phyloP scores from a whole-genome alignment of 1,140 invertebrate genomes.

The Diorhabda elongata region DNA sequence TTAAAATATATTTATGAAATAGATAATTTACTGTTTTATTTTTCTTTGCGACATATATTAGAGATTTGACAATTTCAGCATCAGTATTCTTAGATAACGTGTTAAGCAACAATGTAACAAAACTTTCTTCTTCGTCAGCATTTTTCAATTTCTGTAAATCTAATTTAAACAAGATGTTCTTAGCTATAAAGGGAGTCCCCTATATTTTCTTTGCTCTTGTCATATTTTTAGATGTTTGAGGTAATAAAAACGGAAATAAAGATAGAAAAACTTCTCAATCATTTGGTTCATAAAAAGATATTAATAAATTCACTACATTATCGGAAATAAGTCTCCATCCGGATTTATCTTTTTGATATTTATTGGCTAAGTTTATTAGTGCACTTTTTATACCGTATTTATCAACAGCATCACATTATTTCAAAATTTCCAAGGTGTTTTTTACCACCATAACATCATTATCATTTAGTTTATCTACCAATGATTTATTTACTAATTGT shows the following conservation, averaged over 20 bases:
- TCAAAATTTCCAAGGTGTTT: constrained; percentile 47
- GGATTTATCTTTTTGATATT: constrained; percentile 23
- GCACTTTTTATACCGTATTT: constrained; percentile 21
- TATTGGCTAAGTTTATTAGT: constrained; percentile 26
- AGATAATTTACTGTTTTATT: too few species aligned
- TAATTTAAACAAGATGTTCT: constrained; percentile 12
- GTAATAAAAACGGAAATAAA: constrained; percentile 58
- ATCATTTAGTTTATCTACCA: constrained; percentile 57
- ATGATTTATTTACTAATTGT: constrained; percentile 54
- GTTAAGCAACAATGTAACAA: constrained; percentile 4
- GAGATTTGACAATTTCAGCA: constrained; percentile 2
- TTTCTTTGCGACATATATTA: constrained; percentile 31
- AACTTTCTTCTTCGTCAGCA: not conserved
- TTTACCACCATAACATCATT: constrained; percentile 53
- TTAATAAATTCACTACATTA: constrained; percentile 13
- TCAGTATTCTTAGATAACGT: not conserved
- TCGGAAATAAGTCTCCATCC: constrained; percentile 17
- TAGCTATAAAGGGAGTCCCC: constrained; percentile 14
- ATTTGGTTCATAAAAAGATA: constrained; percentile 8
- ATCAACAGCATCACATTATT: constrained; percentile 17
- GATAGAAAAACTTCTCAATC: constrained; percentile 46
- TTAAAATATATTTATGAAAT: too few species aligned
- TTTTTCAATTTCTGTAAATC: constrained; percentile 5
- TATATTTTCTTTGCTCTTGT: constrained; percentile 51
- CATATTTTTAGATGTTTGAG: constrained; percentile 49